Base-by-base conservation (phyloP, 2,888 invertebrate genomes). In the Athetis lepigone region DNA sequence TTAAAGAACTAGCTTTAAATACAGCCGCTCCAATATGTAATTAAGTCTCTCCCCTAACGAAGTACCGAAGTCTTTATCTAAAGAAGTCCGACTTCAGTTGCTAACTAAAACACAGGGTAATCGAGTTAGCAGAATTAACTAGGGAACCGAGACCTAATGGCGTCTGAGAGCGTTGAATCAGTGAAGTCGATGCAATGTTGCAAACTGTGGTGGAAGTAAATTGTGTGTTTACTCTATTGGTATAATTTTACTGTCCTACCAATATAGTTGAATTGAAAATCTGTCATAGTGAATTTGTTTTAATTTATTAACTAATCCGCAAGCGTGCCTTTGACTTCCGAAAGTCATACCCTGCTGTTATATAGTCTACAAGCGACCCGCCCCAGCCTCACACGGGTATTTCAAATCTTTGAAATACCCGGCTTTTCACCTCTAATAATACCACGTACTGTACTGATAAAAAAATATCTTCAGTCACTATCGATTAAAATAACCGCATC, bases 131-230 rank as follows among this genome's bases (percentile, higher is more conserved):
- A 1, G 3, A 64, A 27, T 52, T 52, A 29, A 36, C 21, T 60
- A 13, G 11, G 11, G 23, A 23, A 29, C 36, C 2, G 64, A 23
- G 7, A 9, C 18, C 27, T 37, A 64, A 45, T 45, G 52, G 63
- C 37, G 29, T 13, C 29, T 64, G 29, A 52, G 45, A 64, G 37
- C 52, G n/a, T 13, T 2, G 45, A 45, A 52, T 45, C 29, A 33
- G 19, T 29, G 37, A 13, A 45, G 27, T n/a, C 11, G 16, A n/a
- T 63, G 63, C 65, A 64, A 19, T 27, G 7, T 45, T 29, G 51
- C 52, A 37, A 39, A 52, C 21, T 23, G 9, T 8, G 3, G 11
- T 9, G 0, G 33, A 16, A 63, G 9, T 64, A 18, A 43, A 18
- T 29, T 62, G 42, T 27, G 9, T 43, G 9, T 21, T 50, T 37